phyloP scores from a whole-genome alignment of 2,113 vertebrate genomes.

The Macquaria australasica region DNA sequence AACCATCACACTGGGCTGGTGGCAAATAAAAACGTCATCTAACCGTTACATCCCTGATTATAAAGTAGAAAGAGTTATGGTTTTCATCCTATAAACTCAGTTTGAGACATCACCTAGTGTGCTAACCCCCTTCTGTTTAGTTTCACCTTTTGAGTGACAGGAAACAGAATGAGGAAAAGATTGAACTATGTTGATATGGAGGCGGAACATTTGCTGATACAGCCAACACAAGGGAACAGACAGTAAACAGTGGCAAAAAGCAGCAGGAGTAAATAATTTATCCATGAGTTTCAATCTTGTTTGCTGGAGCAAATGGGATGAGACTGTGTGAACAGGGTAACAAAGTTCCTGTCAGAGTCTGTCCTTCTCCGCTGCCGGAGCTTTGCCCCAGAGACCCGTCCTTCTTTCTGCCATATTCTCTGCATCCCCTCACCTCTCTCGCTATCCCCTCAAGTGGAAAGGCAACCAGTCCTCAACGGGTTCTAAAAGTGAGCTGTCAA shows the following conservation, averaged over 20 bases:
- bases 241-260: conserved; percentile 44
- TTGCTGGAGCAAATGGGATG: conserved; percentile 55
- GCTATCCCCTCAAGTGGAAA: conserved; percentile 52
- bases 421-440: conserved; percentile 29
- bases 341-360: conserved; percentile 67
- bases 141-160: conserved; percentile 53
- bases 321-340: conserved; percentile 53
- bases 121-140: conserved; percentile 38
- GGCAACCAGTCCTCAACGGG: conserved; percentile 49
- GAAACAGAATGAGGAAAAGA: conserved; percentile 53
- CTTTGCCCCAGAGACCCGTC: conserved; percentile 46
- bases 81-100: conserved; percentile 33
- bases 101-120: conserved; percentile 29
- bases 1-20: neutral
- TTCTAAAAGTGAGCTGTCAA: conserved; percentile 67
- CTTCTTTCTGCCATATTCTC: conserved; percentile 27
- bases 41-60: conserved; percentile 51
- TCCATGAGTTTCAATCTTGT: conserved; percentile 46
- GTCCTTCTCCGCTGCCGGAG: conserved; percentile 39
- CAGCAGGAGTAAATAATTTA: conserved; percentile 67
- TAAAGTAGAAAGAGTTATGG: conserved; percentile 49
- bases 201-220: conserved; percentile 24
- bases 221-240: neutral
- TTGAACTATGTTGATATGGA: conserved; percentile 31
- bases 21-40: neutral